phyloP scores from a whole-genome alignment of 2,888 invertebrate species.

The Lamellibrachia satsuma region DNA sequence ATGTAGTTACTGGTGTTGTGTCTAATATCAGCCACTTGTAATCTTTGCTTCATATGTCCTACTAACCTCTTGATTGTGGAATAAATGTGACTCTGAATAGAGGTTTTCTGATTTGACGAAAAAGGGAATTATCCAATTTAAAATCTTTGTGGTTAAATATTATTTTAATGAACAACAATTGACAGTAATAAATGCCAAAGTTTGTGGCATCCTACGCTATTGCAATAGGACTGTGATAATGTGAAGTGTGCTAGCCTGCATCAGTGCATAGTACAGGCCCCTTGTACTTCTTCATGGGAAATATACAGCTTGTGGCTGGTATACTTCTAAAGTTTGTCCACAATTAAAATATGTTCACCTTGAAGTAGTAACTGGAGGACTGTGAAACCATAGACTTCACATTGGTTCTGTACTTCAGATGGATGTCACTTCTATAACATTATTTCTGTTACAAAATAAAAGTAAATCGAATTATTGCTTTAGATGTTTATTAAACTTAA shows the following conservation, averaged over 20 bases:
- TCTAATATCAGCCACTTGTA: neutral
- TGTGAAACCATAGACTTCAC: no score
- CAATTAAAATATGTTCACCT: neutral
- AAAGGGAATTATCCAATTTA: no score
- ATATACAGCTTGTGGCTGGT: neutral
- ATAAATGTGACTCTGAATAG: neutral
- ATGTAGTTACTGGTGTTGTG: neutral
- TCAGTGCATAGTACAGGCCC: neutral
- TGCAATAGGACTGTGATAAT: neutral
- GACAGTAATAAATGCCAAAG: neutral
- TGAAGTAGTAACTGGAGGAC: neutral
- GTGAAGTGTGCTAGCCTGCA: neutral
- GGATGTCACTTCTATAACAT: no score
- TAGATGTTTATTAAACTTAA: neutral
- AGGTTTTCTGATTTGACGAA: neutral
- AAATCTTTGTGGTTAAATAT: neutral
- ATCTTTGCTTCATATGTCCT: neutral
- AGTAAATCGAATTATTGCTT: neutral
- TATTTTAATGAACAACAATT: neutral
- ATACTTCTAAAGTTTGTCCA: neutral
- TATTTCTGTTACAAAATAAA: neutral
- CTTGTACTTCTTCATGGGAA: neutral
- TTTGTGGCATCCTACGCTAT: neutral
- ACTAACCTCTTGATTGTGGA: neutral
- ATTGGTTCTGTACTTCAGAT: no score